Base-by-base conservation (phyloP, 1,140 invertebrate species). In the Arion vulgaris region DNA sequence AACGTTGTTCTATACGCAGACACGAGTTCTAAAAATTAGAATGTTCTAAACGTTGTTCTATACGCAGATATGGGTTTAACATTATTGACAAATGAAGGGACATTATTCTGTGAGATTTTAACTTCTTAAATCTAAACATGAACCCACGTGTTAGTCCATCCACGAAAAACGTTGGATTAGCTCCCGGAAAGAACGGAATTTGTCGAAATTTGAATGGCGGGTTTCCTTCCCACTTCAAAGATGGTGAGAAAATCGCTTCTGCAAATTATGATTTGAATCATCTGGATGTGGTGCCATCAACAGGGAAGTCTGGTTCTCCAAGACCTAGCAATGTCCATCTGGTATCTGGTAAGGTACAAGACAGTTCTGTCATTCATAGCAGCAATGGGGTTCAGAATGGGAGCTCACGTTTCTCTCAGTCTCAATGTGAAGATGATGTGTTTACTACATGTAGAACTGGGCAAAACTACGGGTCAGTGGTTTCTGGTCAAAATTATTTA, bases 71-170 rank as follows among this genome's bases (percentile, higher is more conserved):
- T n/a, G n/a, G n/a, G n/a, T n/a, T n/a, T n/a, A n/a, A n/a, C n/a
- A n/a, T n/a, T n/a, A n/a, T n/a, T n/a, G n/a, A n/a, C n/a, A n/a
- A n/a, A n/a, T n/a, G n/a, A n/a, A n/a, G n/a, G n/a, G n/a, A n/a
- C n/a, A n/a, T n/a, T n/a, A n/a, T 45, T 45, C n/a, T 66, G 7
- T 66, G 62, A 32, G 62, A 2, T 32, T 17, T 5, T 66, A 4
- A 7, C 19, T 32, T 32, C 28, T 5, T 66, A 28, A 17, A 28
- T n/a, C 71, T 26, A 32, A 75, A 66, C 17, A 80, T 80, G 78
- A 80, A 80, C 66, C 78, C 78, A 51, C 62, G 66, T 1, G 78
- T 80, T 4, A 80, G 78, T 53, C 78, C 78, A 7, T 66, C 39
- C 1, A 71, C 78, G 15, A 57, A 66, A 28, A 69, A 1, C 15